phyloP scores from a whole-genome alignment of 2,888 invertebrate genomes.

The Arctia plantaginis region DNA sequence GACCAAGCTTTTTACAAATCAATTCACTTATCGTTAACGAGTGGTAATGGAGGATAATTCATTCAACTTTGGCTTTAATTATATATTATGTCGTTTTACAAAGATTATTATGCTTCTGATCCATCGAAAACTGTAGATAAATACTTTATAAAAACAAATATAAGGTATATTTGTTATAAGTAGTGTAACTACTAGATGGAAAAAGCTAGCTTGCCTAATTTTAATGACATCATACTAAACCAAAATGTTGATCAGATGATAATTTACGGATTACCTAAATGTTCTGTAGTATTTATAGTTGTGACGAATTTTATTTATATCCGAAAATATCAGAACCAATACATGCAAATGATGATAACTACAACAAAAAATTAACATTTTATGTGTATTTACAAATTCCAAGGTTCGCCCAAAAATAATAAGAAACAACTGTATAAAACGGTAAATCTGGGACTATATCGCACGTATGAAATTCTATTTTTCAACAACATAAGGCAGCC shows the following conservation, averaged over 20 bases:
- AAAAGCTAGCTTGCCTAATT: conserved; percentile 47
- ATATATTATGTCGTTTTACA: background rate
- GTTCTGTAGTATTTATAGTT: background rate
- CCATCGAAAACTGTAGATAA: background rate
- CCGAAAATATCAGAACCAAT: background rate
- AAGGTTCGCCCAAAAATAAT: conserved; percentile 7
- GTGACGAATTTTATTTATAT: background rate
- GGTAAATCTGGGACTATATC: conserved; percentile 21
- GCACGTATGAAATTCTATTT: conserved; percentile 22
- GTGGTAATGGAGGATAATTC: conserved; percentile 8
- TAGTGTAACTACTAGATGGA: background rate
- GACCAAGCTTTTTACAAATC: conserved; percentile 29
- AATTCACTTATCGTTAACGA: conserved; percentile 12
- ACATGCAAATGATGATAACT: conserved; percentile 11
- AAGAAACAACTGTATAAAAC: conserved; percentile 3
- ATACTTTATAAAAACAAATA: conserved; percentile 1
- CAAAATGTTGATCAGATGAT: conserved; percentile 20
- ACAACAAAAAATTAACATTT: conserved; percentile 11
- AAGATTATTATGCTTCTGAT: background rate
- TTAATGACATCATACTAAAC: conserved; percentile 20
- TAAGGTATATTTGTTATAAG: conserved; percentile 3
- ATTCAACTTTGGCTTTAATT: background rate
- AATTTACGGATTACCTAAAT: background rate
- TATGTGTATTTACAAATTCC: conserved; percentile 38
- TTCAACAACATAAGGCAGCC: conserved; percentile 43